Base-by-base conservation (phyloP, 2,113 vertebrate species). In the Callionymus lyra region DNA sequence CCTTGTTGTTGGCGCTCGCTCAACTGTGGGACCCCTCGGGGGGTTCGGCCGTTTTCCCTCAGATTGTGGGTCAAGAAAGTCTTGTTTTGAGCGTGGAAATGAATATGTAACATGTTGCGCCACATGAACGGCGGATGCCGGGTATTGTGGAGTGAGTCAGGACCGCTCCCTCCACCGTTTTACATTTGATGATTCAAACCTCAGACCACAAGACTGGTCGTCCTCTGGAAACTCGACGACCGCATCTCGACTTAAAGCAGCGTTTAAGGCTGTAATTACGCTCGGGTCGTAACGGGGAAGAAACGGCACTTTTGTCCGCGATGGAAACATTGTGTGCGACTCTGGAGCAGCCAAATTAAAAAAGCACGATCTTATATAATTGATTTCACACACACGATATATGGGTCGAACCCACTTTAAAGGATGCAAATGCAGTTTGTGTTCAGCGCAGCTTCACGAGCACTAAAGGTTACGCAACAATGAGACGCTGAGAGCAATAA, bases 181-280 rank as follows among this genome's bases (percentile, higher is more conserved):
- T 84, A 74, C 81, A 83, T 86, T 82, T 86, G 83, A 87, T 81
- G 82, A 85, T 81, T 80, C 79, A 86, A 87, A 77, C 83, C 84
- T 78, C 83, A 80, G 70, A 73, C 84, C 84, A 82, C 85, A 82
- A 83, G 81, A 81, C 81, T 84, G 75, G 80, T 68, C 77, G 85
- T 84, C 79, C 81, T 78, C 79, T 83, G 83, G 80, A 86, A 85
- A 82, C 78, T 75, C 10, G 53, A 68, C 55, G 63, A 85, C 84
- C 84, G 71, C 82, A 81, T 70, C 82, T 75, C 80, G 76, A 82
- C 79, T 84, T 78, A 81, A 79, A 80, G 82, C 78, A 81, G 80
- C 76, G 74, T 85, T 84, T 78, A 84, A 27, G 76, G 43, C 72
- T 80, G 65, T 87, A 87, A 87, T 86, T 85, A 87, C 75, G 53